These are phyloP conservation scores for Apamea monoglypha DNA, from an alignment of 2,888 invertebrate species.

Conservation along the genomic window DNA sequence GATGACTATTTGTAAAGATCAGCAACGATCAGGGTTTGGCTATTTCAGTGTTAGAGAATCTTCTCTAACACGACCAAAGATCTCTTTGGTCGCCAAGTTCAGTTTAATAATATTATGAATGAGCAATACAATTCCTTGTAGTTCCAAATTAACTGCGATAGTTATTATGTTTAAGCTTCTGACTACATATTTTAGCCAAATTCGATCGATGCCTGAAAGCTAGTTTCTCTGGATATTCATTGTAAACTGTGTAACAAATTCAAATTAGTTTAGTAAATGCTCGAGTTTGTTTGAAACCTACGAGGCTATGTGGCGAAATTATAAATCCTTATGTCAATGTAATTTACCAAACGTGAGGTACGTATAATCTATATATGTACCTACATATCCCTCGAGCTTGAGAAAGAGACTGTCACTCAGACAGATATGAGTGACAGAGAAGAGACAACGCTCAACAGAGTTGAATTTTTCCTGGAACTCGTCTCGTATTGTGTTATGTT, in stretches of 20 bases:
- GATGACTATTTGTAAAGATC: too few species aligned
- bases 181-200: background rate
- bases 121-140: background rate
- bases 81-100: background rate
- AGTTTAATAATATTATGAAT: background rate
- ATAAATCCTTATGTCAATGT: background rate
- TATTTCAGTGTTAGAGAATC: background rate
- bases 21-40: background rate
- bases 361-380: background rate
- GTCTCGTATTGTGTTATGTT: background rate
- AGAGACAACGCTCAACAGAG: background rate
- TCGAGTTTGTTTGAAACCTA: background rate
- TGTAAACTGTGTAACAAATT: constrained; percentile 1
- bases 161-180: background rate
- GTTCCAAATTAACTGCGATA: background rate
- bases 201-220: background rate
- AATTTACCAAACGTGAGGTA: constrained; percentile 6
- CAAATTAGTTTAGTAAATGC: background rate
- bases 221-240: background rate
- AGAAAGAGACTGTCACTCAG: background rate
- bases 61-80: too few species aligned
- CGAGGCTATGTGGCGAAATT: background rate
- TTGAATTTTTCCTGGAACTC: background rate
- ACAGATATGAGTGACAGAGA: background rate
- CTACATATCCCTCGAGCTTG: background rate